Conservation (phyloP, 2,888 invertebrate genomes). For the Xestia c-nigrum region DNA sequence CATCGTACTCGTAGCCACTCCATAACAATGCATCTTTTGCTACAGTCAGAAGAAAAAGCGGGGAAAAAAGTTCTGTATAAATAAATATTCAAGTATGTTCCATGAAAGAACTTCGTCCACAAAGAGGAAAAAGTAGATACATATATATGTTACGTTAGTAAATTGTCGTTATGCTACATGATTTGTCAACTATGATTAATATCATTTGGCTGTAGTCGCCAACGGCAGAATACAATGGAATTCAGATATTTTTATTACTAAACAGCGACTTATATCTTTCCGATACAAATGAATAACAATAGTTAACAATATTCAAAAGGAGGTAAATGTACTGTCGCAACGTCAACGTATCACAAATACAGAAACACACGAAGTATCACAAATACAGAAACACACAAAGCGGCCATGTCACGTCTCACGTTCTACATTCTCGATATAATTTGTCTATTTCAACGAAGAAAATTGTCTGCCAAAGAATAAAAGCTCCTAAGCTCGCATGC, state of each 20-base stretch:
- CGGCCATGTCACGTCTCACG: background rate
- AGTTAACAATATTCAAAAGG: conserved; percentile 23
- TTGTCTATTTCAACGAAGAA: conserved; percentile 19
- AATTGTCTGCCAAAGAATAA: conserved; percentile 37
- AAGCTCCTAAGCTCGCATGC: conserved; percentile 35
- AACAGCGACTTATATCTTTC: background rate
- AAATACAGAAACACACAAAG: conserved; percentile 10
- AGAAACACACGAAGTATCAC: conserved; percentile 14
- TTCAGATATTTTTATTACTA: conserved; percentile 15
- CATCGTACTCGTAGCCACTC: conserved; percentile 33
- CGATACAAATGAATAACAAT: conserved; percentile 30
- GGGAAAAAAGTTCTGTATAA: conserved; percentile 34
- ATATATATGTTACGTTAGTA: conserved; percentile 33
- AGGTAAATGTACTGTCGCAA: conserved; percentile 13
- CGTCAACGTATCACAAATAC: conserved; percentile 4
- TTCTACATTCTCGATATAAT: conserved; percentile 33
- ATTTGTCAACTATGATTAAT: conserved; percentile 47
- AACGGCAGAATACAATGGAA: conserved; percentile 7
- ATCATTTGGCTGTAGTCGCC: background rate
- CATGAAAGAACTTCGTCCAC: conserved; percentile 24
- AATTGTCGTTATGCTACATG: conserved; percentile 46
- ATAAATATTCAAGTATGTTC: conserved; percentile 46
- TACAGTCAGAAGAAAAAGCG: conserved; percentile 46
- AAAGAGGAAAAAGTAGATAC: conserved; percentile 37
- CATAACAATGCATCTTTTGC: conserved; percentile 60